phyloP scores from a whole-genome alignment of 2,888 invertebrate genomes.

The Brenthis ino region DNA sequence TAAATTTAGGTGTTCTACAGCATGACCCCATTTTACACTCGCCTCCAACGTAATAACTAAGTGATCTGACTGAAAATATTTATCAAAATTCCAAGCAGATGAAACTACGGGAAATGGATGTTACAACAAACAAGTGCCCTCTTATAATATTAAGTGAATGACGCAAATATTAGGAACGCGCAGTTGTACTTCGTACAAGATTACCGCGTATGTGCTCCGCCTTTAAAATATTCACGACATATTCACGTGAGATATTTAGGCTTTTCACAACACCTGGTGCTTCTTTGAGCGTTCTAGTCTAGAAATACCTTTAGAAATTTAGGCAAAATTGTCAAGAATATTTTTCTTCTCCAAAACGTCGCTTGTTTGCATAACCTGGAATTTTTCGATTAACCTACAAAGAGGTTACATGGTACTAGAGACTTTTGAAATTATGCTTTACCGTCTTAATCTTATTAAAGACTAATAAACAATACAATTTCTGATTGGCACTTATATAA shows the following conservation, averaged over 20 bases:
- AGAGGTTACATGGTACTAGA: neutral
- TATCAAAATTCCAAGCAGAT: neutral
- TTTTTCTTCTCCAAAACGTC: conserved; percentile 26
- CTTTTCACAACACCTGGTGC: conserved; percentile 34
- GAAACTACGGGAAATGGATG: neutral
- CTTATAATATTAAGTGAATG: neutral
- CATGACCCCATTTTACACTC: too few species aligned
- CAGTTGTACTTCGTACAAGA: conserved; percentile 15
- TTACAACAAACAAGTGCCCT: neutral
- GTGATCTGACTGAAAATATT: neutral
- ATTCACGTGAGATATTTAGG: conserved; percentile 37
- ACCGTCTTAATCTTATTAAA: neutral
- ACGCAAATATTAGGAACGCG: neutral
- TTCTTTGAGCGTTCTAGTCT: conserved; percentile 33
- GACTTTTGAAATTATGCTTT: neutral
- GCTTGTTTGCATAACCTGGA: conserved; percentile 21
- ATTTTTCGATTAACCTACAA: conserved; percentile 25
- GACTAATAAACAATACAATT: neutral
- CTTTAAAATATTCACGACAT: conserved; percentile 36
- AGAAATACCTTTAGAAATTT: conserved; percentile 33
- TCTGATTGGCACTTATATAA: neutral
- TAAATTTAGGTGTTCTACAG: too few species aligned
- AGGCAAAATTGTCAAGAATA: conserved; percentile 29
- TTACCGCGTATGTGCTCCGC: conserved; percentile 21
- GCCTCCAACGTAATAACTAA: too few species aligned